Percentiles rank a stretch among this genome's conserved stretches.
These are phyloP conservation scores for Mus minutoides DNA, from an alignment of 2,797 vertebrate genomes.

Conservation along the genomic window DNA sequence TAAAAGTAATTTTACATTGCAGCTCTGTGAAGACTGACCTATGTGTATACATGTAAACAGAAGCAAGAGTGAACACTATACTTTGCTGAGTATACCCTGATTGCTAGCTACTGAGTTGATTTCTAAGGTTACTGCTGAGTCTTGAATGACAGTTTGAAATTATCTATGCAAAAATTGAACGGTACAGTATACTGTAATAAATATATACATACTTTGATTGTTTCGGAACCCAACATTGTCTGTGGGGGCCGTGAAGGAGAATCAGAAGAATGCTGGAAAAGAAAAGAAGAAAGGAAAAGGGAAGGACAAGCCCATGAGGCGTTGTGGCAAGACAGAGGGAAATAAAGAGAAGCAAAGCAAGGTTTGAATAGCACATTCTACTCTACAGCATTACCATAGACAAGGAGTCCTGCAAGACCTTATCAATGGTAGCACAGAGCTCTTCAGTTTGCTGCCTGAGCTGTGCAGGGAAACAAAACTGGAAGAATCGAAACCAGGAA, in stretches of 20 bases:
- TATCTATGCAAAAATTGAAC: background rate
- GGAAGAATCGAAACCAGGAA: conserved; percentile 76
- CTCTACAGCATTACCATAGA: conserved; percentile 88
- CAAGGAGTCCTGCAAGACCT: conserved; percentile 92
- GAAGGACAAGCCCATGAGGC: conserved; percentile 56
- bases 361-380: conserved; percentile 69
- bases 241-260: conserved; percentile 86
- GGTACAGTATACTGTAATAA: conserved; percentile 40
- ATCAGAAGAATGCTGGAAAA: conserved; percentile 85
- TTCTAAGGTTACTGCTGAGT: background rate
- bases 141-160: conserved; percentile 24
- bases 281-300: conserved; percentile 58
- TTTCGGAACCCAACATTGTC: conserved; percentile 79
- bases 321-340: background rate
- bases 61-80: background rate
- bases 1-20: conserved; percentile 42
- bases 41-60: background rate
- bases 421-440: conserved; percentile 95
- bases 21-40: background rate
- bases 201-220: conserved; percentile 89
- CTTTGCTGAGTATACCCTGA: background rate
- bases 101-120: background rate
- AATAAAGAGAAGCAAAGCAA: conserved; percentile 69
- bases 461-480: conserved; percentile 96
- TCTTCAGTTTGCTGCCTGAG: conserved; percentile 95